phyloP scores from a whole-genome alignment of 1,140 invertebrate species.

The Macrobrachium rosenbergii region DNA sequence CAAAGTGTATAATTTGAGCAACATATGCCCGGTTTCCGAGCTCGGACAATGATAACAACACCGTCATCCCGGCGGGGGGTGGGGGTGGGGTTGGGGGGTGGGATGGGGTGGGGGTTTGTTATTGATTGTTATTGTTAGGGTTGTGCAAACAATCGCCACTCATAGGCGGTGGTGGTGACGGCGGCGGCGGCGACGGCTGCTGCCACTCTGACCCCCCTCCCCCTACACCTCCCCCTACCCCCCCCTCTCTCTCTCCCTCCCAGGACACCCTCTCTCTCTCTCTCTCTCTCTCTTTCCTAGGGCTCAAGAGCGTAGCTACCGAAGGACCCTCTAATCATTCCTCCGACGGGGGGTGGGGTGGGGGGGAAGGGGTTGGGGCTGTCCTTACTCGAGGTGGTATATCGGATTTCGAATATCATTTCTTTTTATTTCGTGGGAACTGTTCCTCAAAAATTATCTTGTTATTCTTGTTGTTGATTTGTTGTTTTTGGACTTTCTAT shows the following conservation, averaged over 20 bases:
- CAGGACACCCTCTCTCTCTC: neutral
- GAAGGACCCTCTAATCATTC: no score
- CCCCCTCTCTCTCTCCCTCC: neutral
- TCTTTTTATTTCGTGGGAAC: no score
- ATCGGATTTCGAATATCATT: no score
- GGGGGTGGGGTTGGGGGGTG: no score
- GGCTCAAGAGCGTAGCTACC: no score
- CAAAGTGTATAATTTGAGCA: constrained; percentile 49
- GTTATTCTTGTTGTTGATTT: no score
- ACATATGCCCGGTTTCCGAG: constrained; percentile 55
- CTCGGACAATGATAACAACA: constrained; percentile 44
- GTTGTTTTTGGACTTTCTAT: no score
- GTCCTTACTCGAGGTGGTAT: no score
- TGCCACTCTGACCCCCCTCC: neutral
- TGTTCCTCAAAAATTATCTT: no score
- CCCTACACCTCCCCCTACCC: neutral
- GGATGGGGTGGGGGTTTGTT: no score
- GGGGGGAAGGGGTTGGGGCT: neutral
- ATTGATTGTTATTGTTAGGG: constrained; percentile 58
- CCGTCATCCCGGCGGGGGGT: constrained; percentile 17
- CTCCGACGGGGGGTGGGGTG: neutral
- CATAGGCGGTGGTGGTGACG: no score
- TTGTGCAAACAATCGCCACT: constrained; percentile 23
- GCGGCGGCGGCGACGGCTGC: neutral
- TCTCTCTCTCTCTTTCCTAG: no score